A percentile compares a stretch with the other conserved stretches of the same genome.
Evolutionary conservation across 2,113 vertebrate genomes (phyloP).

Genomic region (Nerophis lumbriciformis): DNA sequence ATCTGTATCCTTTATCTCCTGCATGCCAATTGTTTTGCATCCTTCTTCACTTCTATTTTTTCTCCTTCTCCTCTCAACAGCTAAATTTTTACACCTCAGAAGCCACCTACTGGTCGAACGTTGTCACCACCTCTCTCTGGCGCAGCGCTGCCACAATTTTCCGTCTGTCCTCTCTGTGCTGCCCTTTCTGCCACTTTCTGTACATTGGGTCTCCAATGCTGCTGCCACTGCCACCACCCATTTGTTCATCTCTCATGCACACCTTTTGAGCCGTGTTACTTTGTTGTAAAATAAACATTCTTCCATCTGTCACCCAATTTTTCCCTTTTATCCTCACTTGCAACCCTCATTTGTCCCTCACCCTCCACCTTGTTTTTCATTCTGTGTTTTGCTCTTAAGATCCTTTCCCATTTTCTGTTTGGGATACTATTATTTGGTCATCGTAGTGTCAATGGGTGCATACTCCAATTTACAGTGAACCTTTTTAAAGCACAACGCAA

Average conservation of each 20-base stretch:
- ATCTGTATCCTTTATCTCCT: constrained; percentile 1
- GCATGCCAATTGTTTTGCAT: constrained; percentile 10
- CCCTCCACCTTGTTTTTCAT: constrained; percentile 14
- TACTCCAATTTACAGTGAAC: not conserved
- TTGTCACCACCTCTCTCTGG: constrained; percentile 67
- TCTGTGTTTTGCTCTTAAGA: constrained; percentile 40
- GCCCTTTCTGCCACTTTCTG: constrained; percentile 50
- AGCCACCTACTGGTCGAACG: constrained; percentile 74
- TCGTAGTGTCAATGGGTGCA: not conserved
- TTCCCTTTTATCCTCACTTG: constrained; percentile 27
- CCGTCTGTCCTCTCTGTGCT: constrained; percentile 47
- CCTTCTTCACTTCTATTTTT: constrained; percentile 31
- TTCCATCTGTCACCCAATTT: constrained; percentile 56
- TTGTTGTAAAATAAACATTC: constrained; percentile 92
- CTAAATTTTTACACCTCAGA: constrained; percentile 85
- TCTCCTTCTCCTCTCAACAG: constrained; percentile 74
- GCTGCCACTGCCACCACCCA: constrained; percentile 51
- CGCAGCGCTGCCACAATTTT: constrained; percentile 69
- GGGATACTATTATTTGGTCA: constrained; percentile 10
- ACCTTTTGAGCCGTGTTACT: constrained; percentile 65
- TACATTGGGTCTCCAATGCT: constrained; percentile 60
- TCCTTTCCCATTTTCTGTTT: constrained; percentile 43
- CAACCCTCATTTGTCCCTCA: constrained; percentile 45
- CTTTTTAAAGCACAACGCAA: not conserved
- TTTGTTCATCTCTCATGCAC: constrained; percentile 76